These are phyloP conservation scores for Erinaceus europaeus DNA, from an alignment of 2,113 vertebrate species.

Conservation along the genomic window DNA sequence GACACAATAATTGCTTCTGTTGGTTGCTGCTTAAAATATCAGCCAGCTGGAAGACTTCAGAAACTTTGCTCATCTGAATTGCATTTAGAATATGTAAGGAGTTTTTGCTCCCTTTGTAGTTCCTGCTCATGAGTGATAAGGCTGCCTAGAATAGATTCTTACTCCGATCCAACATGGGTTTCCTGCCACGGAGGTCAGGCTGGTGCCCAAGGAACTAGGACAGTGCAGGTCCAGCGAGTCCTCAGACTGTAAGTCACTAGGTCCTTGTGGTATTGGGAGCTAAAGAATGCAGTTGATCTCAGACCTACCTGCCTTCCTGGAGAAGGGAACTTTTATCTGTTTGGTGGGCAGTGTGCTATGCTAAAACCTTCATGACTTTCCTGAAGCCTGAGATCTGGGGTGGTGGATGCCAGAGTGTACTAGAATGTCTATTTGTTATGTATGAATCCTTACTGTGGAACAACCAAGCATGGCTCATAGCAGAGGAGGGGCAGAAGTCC, in stretches of 20 bases:
- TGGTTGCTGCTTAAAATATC: constrained; percentile 26
- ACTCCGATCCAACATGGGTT: not conserved
- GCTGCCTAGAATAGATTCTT: not conserved
- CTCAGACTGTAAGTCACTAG: not conserved
- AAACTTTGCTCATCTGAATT: constrained; percentile 25
- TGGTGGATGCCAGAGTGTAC: not conserved
- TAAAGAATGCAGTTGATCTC: not conserved
- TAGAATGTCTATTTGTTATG: not conserved
- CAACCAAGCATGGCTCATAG: not conserved
- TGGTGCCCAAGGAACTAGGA: not conserved
- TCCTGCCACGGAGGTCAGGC: not conserved
- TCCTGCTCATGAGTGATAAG: constrained; percentile 50
- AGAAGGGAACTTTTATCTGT: not conserved
- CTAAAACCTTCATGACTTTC: not conserved
- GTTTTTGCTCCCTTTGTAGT: constrained; percentile 6
- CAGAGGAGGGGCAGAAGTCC: not conserved
- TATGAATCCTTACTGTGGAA: not conserved
- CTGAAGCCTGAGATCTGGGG: too few relatives aligned
- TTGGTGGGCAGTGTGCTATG: not conserved
- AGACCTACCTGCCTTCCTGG: not conserved
- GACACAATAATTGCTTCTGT: constrained; percentile 50
- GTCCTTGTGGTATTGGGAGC: not conserved
- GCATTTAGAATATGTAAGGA: constrained; percentile 26
- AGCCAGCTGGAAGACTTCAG: constrained; percentile 61
- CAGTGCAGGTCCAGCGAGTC: not conserved